Conservation (phyloP, 2,113 vertebrate species). For the Labeo catla region DNA sequence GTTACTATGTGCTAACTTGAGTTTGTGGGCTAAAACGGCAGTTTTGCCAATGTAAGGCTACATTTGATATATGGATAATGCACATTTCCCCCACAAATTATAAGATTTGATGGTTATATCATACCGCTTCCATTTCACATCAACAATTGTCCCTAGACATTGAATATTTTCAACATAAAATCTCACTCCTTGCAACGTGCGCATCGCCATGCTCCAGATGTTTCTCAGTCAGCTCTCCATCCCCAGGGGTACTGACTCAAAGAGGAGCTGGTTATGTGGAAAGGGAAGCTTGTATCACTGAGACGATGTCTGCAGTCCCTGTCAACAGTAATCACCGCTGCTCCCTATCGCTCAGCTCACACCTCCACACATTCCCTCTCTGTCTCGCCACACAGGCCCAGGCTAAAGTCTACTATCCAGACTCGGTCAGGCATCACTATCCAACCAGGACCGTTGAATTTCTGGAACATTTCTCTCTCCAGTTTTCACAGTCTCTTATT, state of each 20-base stretch:
- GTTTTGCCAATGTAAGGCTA: slow-evolving; percentile 25
- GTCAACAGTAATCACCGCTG: slow-evolving; percentile 71
- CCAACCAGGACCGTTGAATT: neutral
- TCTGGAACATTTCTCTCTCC: neutral
- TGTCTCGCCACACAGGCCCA: slow-evolving; percentile 49
- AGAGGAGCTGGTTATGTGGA: slow-evolving; percentile 41
- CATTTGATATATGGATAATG: slow-evolving; percentile 13
- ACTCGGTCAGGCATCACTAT: neutral
- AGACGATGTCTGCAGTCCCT: slow-evolving; percentile 60
- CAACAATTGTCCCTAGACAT: neutral
- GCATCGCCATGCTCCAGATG: slow-evolving; percentile 62
- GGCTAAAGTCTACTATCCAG: slow-evolving; percentile 64
- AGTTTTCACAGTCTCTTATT: neutral
- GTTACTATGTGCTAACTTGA: neutral
- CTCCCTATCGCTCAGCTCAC: slow-evolving; percentile 80
- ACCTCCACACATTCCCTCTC: slow-evolving; percentile 65
- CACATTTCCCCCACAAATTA: neutral
- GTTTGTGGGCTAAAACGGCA: neutral
- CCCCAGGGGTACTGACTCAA: slow-evolving; percentile 31
- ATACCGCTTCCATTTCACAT: slow-evolving; percentile 8
- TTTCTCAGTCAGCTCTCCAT: slow-evolving; percentile 65
- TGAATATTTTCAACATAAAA: neutral
- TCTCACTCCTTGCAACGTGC: slow-evolving; percentile 12
- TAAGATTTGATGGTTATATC: slow-evolving; percentile 13
- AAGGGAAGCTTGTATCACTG: slow-evolving; percentile 41